Base-by-base conservation (phyloP, 2,113 vertebrate genomes). In the Neomonachus schauinslandi region DNA sequence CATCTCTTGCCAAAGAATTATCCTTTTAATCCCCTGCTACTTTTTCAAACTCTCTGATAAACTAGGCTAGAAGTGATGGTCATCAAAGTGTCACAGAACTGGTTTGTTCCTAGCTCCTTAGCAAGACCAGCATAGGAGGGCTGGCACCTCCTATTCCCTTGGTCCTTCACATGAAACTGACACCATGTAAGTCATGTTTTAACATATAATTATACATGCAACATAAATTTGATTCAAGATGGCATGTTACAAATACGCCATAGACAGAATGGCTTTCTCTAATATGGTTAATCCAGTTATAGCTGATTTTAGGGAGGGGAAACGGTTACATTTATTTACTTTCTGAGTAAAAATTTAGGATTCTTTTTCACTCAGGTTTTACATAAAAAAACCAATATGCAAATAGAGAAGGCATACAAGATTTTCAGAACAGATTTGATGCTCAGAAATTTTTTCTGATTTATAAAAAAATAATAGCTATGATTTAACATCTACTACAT, bases 391-490 rank as follows among this genome's bases (percentile, higher is more conserved):
- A 84, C 0, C 1, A 71, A 6, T 33, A 71, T 81, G 8, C 4
- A 97, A 88, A 80, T 39, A 69, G 15, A 2, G 21, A 91, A 53
- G n/a, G 7, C 7, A 55, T 59, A 31, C 4, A 84, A 79, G 51
- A n/a, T 81, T 87, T 57, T 4, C 26, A 24, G 4, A 26, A 85
- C 11, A 53, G 49, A 85, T 63, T 69, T 94, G 26, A 33, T 84
- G 10, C 4, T 91, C 31, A 74, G 21, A 59, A 59, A 69, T 36
- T 42, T 36, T 74, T 79, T 19, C 14, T 83, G 33, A 65, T 21
- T 95, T 42, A 90, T 71, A 71, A 55, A 92, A 95, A 91, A 91
- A 94, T 87, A 91, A 80, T 57, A 95, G 5, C 55, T 39, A 55
- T 16, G 28, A 55, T n/a, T 59, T 90, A 55, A 4, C 51, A 33